Conservation (phyloP, 2,888 invertebrate species). For the Ditula angustiorana region DNA sequence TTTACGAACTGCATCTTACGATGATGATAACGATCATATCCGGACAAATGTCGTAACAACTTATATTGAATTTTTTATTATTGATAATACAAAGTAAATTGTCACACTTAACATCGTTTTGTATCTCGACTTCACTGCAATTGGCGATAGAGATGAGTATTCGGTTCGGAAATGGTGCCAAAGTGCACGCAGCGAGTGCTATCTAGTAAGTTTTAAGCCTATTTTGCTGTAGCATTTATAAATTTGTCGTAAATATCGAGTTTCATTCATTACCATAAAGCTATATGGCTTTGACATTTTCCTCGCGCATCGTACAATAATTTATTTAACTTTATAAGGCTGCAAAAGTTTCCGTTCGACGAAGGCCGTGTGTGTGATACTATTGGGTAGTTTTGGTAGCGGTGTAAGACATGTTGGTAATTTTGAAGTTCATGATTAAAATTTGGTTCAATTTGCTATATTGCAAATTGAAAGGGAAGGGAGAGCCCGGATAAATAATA, state of each 20-base stretch:
- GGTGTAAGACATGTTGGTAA: background rate
- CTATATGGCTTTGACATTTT: constrained; percentile 8
- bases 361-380: background rate
- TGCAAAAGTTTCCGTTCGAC: background rate
- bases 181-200: background rate
- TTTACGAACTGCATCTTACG: constrained; percentile 8
- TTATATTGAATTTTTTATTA: background rate
- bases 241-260: background rate
- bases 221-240: background rate
- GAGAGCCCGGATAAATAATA: constrained; percentile 53
- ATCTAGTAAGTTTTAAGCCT: background rate
- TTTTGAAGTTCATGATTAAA: constrained; percentile 8
- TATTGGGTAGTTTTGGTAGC: background rate
- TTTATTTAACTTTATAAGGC: background rate
- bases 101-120: constrained; percentile 5
- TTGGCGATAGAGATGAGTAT: background rate
- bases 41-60: background rate
- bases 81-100: background rate
- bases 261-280: constrained; percentile 1
- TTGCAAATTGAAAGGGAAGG: background rate
- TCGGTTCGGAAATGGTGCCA: constrained; percentile 12
- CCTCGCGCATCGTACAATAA: background rate
- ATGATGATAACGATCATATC: background rate
- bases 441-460: constrained; percentile 26
- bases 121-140: background rate